phyloP scores from a whole-genome alignment of 35 echinoderm and acorn worm species.

The Apostichopus parvimensis region DNA sequence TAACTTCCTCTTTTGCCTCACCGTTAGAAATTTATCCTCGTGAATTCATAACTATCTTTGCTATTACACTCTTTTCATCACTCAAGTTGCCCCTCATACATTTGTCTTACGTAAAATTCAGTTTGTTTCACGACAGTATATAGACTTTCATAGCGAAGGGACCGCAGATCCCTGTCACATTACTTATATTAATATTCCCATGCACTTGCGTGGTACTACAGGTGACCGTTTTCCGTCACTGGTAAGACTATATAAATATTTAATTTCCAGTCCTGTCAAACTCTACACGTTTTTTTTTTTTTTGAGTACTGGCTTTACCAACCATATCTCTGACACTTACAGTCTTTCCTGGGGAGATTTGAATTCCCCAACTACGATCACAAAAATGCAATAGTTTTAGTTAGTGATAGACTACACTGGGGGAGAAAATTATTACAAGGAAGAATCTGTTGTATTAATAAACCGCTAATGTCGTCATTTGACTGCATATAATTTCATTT shows the following conservation, averaged over 20 bases:
- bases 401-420: neutral
- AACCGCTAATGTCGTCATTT: constrained; percentile 7
- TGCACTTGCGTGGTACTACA: neutral
- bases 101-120: neutral
- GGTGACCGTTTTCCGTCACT: neutral
- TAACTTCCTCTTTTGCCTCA: too few relatives aligned
- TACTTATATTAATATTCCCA: neutral
- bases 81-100: too few relatives aligned
- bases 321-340: constrained; percentile 10
- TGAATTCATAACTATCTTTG: too few relatives aligned
- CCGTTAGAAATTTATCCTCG: too few relatives aligned
- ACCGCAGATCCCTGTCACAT: neutral
- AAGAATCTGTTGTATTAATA: constrained; percentile 1
- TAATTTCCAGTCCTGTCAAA: constrained; percentile 4
- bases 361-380: neutral
- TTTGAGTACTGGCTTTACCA: neutral
- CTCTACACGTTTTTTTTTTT: neutral
- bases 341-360: neutral
- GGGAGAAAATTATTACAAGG: neutral
- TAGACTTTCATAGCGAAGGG: neutral
- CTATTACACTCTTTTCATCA: too few relatives aligned
- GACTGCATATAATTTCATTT: neutral
- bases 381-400: neutral
- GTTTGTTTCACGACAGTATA: neutral
- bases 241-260: neutral